These are phyloP conservation scores for Stictocephala bisonia DNA, from an alignment of 2,888 invertebrate genomes.

Conservation along the genomic window DNA sequence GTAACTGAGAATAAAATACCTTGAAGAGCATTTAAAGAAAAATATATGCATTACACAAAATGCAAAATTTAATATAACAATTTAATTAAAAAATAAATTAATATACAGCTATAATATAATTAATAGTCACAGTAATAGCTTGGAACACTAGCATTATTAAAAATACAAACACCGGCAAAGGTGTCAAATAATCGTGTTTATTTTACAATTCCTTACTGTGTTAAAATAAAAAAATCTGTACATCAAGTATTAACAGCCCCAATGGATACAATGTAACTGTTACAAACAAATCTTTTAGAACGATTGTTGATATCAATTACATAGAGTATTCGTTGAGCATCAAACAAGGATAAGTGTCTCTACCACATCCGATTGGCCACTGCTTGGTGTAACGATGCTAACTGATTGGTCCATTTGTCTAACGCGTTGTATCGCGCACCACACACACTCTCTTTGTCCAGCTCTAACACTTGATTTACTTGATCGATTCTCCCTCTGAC, in stretches of 20 bases:
- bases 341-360: background rate
- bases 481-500: slow-evolving; percentile 92
- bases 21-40: slow-evolving; percentile 16
- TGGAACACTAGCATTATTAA: slow-evolving; percentile 34
- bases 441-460: slow-evolving; percentile 82
- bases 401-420: slow-evolving; percentile 96
- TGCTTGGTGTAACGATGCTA: slow-evolving; percentile 87
- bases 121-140: background rate
- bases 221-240: slow-evolving; percentile 42
- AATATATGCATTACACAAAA: slow-evolving; percentile 28
- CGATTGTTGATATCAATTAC: background rate
- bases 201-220: slow-evolving; percentile 34
- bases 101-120: slow-evolving; percentile 30
- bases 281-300: background rate
- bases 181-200: slow-evolving; percentile 17
- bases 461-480: slow-evolving; percentile 90
- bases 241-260: slow-evolving; percentile 43
- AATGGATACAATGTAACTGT: slow-evolving; percentile 37
- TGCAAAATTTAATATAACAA: slow-evolving; percentile 34
- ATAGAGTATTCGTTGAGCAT: slow-evolving; percentile 6
- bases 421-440: slow-evolving; percentile 91
- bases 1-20: slow-evolving; percentile 21
- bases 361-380: slow-evolving; percentile 35
- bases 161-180: slow-evolving; percentile 10
- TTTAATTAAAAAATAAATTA: slow-evolving; percentile 40